Evolutionary conservation across 1,140 invertebrate species (phyloP), one percentile per base, ranked within the genome.

Genomic region (Drosophila sucinea): DNA sequence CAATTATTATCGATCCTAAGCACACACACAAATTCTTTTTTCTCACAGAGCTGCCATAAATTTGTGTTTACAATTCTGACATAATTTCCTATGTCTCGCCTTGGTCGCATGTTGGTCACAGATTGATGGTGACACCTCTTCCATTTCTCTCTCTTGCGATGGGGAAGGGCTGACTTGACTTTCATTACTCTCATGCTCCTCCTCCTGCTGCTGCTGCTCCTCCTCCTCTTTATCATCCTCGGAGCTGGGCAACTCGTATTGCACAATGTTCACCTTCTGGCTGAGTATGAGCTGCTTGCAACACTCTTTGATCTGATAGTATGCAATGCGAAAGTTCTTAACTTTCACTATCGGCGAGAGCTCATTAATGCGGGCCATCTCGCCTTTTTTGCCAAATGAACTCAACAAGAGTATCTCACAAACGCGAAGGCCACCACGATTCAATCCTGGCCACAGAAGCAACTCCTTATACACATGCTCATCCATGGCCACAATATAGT

Each of bases 231-330:
- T 65, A 0, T 80, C 75, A 0, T 78, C 85, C 0, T 87, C 84
- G 2, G 84, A 67, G 58, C 84, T 89, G 38, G 85, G 85, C 47
- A 81, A 7, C 30, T 81, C 64, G 30, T 89, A 89, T 3, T 35
- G 72, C 0, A 87, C 64, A 7, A 89, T 84, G 17, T 63, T 60
- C 1, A 84, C 77, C 3, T 81, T 70, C n/a, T 81, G 74, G 6
- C 69, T 74, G 8, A 89, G 57, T 6, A 89, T 78, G 0, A 89
- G 56, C 10, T 84, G 55, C 47, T 89, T 89, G 70, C 84, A 89
- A 54, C 77, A 89, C 29, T 84, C 74, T 51, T 89, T 89, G 29
- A 89, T 84, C 1, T 73, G 73, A 56, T 84, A 89, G 17, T 90
- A 89, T 10, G 80, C 80, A 0, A 4, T 25, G 0, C 84, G 71